Evolutionary conservation across 2,113 vertebrate species (phyloP).

Genomic region (Rafetus swinhoei): DNA sequence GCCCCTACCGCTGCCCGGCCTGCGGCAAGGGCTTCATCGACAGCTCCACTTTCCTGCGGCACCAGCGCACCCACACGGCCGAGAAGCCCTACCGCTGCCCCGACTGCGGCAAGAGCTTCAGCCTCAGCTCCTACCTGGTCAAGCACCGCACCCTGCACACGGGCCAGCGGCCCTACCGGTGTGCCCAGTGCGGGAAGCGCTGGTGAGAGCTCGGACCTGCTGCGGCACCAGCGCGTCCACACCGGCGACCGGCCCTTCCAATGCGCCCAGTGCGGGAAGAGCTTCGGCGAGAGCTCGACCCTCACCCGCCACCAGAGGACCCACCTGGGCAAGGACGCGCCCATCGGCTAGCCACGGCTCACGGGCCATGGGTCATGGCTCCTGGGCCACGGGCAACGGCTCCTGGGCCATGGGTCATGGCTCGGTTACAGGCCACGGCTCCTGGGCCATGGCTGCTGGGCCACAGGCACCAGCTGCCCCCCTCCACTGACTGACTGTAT

Average conservation of each 20-base stretch:
- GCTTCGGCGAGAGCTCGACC: not conserved
- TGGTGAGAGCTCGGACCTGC: not conserved
- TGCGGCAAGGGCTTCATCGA: not conserved
- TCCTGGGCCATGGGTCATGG: too few relatives aligned
- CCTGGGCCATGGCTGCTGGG: too few relatives aligned
- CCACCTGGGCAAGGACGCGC: not conserved
- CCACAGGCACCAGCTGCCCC: not conserved
- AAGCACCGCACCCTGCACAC: slow-evolving; percentile 66
- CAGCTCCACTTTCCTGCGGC: not conserved
- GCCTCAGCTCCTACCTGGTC: slow-evolving; percentile 64
- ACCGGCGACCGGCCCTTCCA: not conserved
- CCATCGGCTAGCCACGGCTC: not conserved
- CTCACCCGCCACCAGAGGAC: not conserved
- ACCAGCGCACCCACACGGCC: not conserved
- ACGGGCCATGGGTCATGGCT: not conserved
- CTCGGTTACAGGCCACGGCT: too few relatives aligned
- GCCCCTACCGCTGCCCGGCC: not conserved
- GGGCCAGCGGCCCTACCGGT: not conserved
- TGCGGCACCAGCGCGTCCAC: not conserved
- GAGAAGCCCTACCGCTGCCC: not conserved
- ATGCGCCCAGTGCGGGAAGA: not conserved
- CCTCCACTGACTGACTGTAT: not conserved
- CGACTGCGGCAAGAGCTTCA: slow-evolving; percentile 64
- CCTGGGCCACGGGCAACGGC: not conserved
- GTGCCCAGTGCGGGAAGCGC: not conserved